Percentiles rank a stretch among this genome's conserved stretches.
Evolutionary conservation across 2,888 invertebrate species (phyloP).

Genomic region (Andrena praecox): DNA sequence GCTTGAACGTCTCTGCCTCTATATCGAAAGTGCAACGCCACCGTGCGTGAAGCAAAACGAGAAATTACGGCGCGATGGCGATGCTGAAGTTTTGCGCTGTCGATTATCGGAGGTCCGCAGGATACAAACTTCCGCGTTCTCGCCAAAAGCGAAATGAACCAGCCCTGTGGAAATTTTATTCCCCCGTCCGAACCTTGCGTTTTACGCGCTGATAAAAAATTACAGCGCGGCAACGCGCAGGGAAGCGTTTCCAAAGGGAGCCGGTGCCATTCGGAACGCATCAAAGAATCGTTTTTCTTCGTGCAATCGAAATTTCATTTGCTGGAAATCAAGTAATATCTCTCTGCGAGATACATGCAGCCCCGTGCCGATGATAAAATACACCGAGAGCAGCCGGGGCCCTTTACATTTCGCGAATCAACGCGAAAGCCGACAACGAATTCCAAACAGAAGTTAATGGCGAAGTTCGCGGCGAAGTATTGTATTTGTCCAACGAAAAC

Average conservation of each 20-base stretch:
- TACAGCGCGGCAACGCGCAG: neutral
- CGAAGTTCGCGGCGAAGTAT: conserved; percentile 3
- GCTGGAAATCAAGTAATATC: neutral
- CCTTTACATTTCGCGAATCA: neutral
- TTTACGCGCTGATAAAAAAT: neutral
- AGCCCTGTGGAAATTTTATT: conserved; percentile 8
- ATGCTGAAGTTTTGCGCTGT: neutral
- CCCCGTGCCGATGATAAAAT: neutral
- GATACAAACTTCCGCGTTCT: conserved; percentile 1
- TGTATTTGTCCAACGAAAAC: conserved; percentile 1
- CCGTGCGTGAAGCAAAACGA: neutral
- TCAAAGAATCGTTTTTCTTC: neutral
- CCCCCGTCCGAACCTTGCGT: neutral
- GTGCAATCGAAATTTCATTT: neutral
- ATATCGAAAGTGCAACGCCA: neutral
- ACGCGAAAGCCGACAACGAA: neutral
- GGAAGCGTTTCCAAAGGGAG: neutral
- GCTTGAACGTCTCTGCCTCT: neutral
- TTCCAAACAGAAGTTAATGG: conserved; percentile 9
- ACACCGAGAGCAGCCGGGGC: neutral
- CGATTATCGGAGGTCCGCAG: conserved; percentile 19
- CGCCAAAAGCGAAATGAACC: conserved; percentile 34
- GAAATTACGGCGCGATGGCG: conserved; percentile 1
- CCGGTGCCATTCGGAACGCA: neutral
- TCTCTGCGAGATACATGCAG: neutral